phyloP scores from a whole-genome alignment of 2,888 invertebrate genomes.

The Nineta flava region DNA sequence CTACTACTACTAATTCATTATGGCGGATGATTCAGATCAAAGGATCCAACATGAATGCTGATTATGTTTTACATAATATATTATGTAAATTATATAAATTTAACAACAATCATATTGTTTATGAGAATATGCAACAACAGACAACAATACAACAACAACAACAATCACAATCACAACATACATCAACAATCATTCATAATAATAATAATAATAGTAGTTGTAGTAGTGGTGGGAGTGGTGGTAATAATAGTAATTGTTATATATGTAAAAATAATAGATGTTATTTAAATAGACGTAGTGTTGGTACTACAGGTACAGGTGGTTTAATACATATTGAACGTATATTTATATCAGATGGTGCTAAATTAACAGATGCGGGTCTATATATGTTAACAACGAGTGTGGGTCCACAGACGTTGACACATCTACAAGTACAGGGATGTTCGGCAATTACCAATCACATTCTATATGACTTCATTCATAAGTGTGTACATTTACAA shows the following conservation, averaged over 20 bases:
- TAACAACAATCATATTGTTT: no score
- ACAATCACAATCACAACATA: no score
- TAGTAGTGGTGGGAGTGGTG: no score
- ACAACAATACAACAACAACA: no score
- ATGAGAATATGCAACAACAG: no score
- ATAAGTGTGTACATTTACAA: slow-evolving; percentile 64
- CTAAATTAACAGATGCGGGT: slow-evolving; percentile 61
- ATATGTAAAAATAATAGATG: no score
- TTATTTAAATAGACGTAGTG: no score
- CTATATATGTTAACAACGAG: slow-evolving; percentile 57
- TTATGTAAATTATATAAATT: slow-evolving; percentile 40
- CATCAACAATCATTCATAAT: no score
- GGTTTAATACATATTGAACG: slow-evolving; percentile 31
- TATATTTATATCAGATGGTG: slow-evolving; percentile 49
- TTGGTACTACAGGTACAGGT: no score
- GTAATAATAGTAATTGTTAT: no score
- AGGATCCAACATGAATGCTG: slow-evolving; percentile 42
- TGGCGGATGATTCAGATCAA: slow-evolving; percentile 54
- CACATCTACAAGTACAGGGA: slow-evolving; percentile 63
- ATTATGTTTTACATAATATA: slow-evolving; percentile 46
- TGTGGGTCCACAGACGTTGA: slow-evolving; percentile 59
- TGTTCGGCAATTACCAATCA: slow-evolving; percentile 60
- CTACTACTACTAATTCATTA: no score
- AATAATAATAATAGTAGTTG: no score
- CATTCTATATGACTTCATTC: slow-evolving; percentile 60